phyloP scores from a whole-genome alignment of 2,113 vertebrate genomes.

The Rhea americana region DNA sequence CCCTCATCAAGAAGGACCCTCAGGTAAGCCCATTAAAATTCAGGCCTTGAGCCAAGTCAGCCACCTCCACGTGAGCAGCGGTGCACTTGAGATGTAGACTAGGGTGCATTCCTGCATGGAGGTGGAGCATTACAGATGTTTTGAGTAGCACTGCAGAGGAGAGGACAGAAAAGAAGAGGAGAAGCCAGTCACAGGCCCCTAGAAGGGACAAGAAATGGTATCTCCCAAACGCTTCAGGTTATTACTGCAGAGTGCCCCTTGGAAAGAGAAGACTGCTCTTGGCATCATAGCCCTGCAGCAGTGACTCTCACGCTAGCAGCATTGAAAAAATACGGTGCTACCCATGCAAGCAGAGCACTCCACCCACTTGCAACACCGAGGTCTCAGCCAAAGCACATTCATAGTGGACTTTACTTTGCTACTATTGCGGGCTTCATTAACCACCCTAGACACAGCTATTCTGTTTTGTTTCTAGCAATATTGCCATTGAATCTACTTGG shows the following conservation, averaged over 20 bases:
- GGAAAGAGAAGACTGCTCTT: not conserved
- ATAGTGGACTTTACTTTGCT: fast-evolving
- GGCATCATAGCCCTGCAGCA: not conserved
- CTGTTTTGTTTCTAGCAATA: not conserved
- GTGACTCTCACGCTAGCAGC: not conserved
- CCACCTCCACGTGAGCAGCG: not conserved
- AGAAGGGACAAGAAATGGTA: not conserved
- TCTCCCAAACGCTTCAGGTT: not conserved
- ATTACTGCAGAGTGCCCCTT: fast-evolving
- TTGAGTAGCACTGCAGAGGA: not conserved
- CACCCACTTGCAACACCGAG: fast-evolving
- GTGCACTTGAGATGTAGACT: no score
- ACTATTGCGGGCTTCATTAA: not conserved
- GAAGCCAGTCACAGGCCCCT: not conserved
- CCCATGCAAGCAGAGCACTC: not conserved
- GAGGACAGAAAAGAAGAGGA: not conserved
- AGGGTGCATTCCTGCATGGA: fast-evolving
- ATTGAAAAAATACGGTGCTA: not conserved
- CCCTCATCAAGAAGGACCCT: not conserved
- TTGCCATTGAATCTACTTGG: not conserved
- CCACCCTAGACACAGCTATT: fast-evolving
- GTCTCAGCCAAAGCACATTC: not conserved
- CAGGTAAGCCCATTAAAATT: not conserved
- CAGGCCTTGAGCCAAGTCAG: not conserved
- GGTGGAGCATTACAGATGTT: not conserved